A percentile compares a stretch with the other conserved stretches of the same genome.
Conservation (phyloP, 2,113 vertebrate species). For the Misgurnus anguillicaudatus region DNA sequence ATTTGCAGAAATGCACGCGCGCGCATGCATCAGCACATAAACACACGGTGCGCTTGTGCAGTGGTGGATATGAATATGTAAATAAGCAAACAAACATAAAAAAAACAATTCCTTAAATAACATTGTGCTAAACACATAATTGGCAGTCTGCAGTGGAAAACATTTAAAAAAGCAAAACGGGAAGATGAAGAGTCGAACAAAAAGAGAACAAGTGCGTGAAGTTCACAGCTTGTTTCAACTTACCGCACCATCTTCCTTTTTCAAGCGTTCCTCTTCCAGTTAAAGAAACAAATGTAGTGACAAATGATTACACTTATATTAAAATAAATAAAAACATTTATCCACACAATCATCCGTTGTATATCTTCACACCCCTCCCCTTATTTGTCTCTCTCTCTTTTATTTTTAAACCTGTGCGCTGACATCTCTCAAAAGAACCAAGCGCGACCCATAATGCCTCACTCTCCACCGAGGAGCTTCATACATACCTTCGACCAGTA, state of each 20-base stretch:
- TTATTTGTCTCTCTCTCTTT: background rate
- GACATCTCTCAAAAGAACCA: constrained; percentile 19
- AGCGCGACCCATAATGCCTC: background rate
- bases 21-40: constrained; percentile 34
- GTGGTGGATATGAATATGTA: background rate
- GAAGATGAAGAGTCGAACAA: constrained; percentile 51
- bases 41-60: background rate
- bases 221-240: constrained; percentile 57
- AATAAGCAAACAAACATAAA: background rate
- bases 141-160: background rate
- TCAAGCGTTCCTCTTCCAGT: constrained; percentile 49
- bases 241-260: constrained; percentile 76
- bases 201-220: constrained; percentile 43
- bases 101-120: background rate
- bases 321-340: background rate
- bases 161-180: constrained; percentile 14
- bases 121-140: background rate
- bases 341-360: constrained; percentile 8
- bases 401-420: constrained; percentile 43
- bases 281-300: constrained; percentile 38
- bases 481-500: constrained; percentile 23
- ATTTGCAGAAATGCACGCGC: constrained; percentile 25
- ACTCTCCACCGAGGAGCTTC: background rate
- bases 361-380: background rate
- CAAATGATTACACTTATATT: background rate